Conservation (phyloP, 2,888 invertebrate species). For the Zootermopsis nevadensis region DNA sequence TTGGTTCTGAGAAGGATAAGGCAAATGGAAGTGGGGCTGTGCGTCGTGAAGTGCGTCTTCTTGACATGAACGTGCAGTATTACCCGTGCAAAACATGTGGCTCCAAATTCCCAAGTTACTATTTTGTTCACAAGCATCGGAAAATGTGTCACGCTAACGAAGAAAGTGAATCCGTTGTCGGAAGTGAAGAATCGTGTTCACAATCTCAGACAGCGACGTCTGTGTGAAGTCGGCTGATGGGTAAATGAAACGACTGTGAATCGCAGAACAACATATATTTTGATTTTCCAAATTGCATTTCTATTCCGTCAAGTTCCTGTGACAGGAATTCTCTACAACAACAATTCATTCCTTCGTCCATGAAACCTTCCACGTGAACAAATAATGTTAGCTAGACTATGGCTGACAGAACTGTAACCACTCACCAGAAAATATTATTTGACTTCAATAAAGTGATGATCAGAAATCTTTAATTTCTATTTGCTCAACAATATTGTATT, state of each 20-base stretch:
- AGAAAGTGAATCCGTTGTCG: constrained; percentile 58
- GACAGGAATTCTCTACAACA: too few species aligned
- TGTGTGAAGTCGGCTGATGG: constrained; percentile 8
- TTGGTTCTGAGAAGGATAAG: constrained; percentile 42
- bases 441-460: too few species aligned
- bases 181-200: constrained; percentile 58
- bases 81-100: constrained; percentile 95
- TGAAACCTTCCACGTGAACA: too few species aligned
- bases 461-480: background rate
- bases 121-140: constrained; percentile 92
- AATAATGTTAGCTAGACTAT: too few species aligned
- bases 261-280: too few species aligned
- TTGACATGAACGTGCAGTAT: constrained; percentile 87
- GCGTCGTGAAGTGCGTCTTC: constrained; percentile 70
- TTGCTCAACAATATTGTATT: background rate
- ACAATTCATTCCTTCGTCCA: too few species aligned
- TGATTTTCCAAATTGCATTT: too few species aligned
- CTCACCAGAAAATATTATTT: too few species aligned
- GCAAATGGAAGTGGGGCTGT: constrained; percentile 44
- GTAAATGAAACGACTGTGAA: too few species aligned
- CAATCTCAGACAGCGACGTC: constrained; percentile 48
- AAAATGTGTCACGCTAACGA: constrained; percentile 85
- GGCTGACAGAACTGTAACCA: too few species aligned
- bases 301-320: too few species aligned
- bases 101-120: constrained; percentile 91